Evolutionary conservation across 2,888 invertebrate species (phyloP).

Genomic region (Alsophila aescularia): DNA sequence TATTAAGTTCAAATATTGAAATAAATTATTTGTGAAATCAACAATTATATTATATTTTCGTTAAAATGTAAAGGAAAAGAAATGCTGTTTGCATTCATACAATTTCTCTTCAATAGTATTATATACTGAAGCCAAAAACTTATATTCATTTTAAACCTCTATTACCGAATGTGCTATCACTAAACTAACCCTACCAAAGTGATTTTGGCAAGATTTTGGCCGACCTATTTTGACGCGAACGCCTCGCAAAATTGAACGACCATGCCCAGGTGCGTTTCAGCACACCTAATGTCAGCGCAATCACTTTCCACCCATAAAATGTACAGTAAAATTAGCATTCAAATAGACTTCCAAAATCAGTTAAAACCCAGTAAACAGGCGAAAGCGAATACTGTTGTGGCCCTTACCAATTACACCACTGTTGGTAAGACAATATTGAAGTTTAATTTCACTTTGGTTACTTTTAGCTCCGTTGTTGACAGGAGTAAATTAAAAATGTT

Average conservation of each 20-base stretch:
- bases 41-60: no score
- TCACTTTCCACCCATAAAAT: slow-evolving; percentile 53
- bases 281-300: slow-evolving; percentile 46
- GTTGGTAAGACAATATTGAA: slow-evolving; percentile 65
- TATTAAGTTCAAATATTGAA: no score
- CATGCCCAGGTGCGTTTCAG: slow-evolving; percentile 40
- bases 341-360: slow-evolving; percentile 57
- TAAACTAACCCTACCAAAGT: not conserved
- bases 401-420: slow-evolving; percentile 55
- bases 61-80: no score
- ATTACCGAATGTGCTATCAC: no score
- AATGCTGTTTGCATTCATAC: no score
- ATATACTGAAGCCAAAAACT: no score
- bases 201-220: no score
- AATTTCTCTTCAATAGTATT: no score
- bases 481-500: slow-evolving; percentile 38
- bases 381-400: slow-evolving; percentile 52
- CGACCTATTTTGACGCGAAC: slow-evolving; percentile 16
- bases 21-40: no score
- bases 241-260: slow-evolving; percentile 20
- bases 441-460: slow-evolving; percentile 58
- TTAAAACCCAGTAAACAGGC: slow-evolving; percentile 45
- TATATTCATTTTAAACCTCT: no score
- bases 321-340: slow-evolving; percentile 65
- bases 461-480: slow-evolving; percentile 38